Base-by-base conservation (phyloP, 2,888 invertebrate species). In the Andrena dorsata region DNA sequence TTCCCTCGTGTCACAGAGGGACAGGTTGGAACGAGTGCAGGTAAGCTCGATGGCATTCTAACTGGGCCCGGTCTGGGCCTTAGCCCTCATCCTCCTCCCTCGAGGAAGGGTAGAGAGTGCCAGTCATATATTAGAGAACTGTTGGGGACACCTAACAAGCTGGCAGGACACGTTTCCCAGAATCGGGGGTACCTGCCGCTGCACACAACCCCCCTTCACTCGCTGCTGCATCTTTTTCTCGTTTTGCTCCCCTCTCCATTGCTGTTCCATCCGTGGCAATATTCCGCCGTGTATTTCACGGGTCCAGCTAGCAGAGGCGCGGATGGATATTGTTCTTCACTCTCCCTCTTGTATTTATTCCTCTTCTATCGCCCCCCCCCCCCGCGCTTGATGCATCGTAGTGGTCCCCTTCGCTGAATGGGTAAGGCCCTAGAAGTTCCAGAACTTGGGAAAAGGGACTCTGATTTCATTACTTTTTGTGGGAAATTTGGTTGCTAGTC, bases 131-230 rank as follows among this genome's bases (percentile, higher is more conserved):
- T 92, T 92, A 92, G 87, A 92, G 91, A 90, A 90, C 90, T 90
- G 90, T 92, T 89, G 92, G 91, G 91, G 92, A 92, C 92, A 92
- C 91, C 90, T 92, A 92, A 92, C 92, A 92, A 92, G 92, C 92
- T 92, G 91, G 90, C 91, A 90, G 90, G 91, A 92, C 92, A 91
- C 91, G 91, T 92, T 92, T 92, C 92, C 92, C 91, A 92, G 92
- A 92, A 92, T 91, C 90, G 86, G 89, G 90, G 84, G 88, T 87
- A 87, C 84, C 83, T 77, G 83, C 81, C 60, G 82, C 76, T 60
- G 81, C 76, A 83, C 88, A 56, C 56, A 88, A 87, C 91, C 89
- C 88, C 85, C 61, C 80, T 66, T 41, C 51, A 23, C 68, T 58
- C 64, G 63, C 56, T n/a, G 41, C 41, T 32, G 41, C 35, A 56